These are phyloP conservation scores for Aphelocoma californica DNA, from an alignment of 2,797 vertebrate genomes.

Conservation along the genomic window DNA sequence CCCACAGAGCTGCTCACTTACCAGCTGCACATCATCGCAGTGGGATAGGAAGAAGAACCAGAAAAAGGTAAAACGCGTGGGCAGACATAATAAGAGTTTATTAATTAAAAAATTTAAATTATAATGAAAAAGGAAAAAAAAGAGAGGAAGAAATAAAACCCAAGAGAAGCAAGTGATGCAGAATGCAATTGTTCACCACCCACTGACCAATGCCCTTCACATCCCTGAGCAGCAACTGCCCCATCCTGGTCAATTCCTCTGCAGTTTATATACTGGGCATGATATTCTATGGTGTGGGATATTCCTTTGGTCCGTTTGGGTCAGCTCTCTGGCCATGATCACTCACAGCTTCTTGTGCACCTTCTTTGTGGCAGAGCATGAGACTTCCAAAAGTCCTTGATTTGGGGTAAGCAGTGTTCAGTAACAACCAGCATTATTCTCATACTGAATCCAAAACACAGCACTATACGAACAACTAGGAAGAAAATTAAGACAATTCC, in stretches of 20 bases:
- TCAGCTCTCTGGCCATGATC: neutral
- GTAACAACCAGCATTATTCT: neutral
- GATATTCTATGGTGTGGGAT: neutral
- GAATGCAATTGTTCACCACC: neutral
- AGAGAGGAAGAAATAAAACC: neutral
- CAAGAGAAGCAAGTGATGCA: neutral
- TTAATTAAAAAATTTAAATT: neutral
- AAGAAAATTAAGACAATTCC: neutral
- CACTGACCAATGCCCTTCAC: neutral
- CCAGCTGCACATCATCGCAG: neutral
- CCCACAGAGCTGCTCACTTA: neutral
- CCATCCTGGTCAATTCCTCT: neutral
- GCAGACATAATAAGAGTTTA: neutral
- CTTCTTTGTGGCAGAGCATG: neutral
- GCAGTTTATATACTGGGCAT: neutral
- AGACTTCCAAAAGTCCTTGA: neutral
- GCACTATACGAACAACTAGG: neutral
- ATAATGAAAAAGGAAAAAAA: neutral
- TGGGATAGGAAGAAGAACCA: neutral
- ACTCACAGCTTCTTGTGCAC: neutral
- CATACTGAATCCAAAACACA: neutral
- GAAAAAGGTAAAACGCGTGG: neutral
- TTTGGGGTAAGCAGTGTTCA: neutral
- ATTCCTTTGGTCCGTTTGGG: neutral
- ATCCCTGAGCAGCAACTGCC: accelerated